Evolutionary conservation across 2,797 vertebrate species (phyloP).

Genomic region (Intellagama lesueurii): DNA sequence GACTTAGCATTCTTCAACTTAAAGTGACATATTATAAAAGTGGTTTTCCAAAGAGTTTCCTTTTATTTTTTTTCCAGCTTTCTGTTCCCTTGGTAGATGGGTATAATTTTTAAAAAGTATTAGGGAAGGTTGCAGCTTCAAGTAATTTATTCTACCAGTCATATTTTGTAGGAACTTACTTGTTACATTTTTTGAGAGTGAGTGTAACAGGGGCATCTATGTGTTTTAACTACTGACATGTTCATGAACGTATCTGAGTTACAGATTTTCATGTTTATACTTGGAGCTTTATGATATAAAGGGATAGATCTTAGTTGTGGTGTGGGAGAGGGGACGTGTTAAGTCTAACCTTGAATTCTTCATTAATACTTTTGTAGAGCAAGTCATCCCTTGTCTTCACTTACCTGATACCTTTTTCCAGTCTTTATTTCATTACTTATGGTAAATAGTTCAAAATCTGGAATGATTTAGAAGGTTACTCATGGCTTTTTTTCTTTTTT

Average conservation of each 20-base stretch:
- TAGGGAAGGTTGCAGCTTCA: neutral
- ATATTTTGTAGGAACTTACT: neutral
- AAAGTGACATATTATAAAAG: neutral
- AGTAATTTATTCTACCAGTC: neutral
- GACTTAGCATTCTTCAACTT: neutral
- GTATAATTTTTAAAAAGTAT: neutral
- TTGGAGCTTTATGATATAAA: neutral
- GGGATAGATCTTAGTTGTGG: neutral
- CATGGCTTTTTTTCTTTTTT: too few species aligned
- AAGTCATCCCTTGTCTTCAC: neutral
- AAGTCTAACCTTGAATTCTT: neutral
- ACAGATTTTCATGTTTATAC: neutral
- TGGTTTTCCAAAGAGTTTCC: neutral
- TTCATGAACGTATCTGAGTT: neutral
- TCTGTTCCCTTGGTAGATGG: neutral
- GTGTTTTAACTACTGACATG: neutral
- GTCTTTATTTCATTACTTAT: neutral
- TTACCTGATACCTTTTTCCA: neutral
- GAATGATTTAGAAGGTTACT: neutral
- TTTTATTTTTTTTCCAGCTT: neutral
- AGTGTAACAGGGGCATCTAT: neutral
- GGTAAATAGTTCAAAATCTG: neutral
- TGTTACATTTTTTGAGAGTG: neutral
- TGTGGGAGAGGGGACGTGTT: neutral
- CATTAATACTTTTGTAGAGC: neutral